Conservation (phyloP, 2,797 vertebrate genomes). For the Sebastes aleutianus region DNA sequence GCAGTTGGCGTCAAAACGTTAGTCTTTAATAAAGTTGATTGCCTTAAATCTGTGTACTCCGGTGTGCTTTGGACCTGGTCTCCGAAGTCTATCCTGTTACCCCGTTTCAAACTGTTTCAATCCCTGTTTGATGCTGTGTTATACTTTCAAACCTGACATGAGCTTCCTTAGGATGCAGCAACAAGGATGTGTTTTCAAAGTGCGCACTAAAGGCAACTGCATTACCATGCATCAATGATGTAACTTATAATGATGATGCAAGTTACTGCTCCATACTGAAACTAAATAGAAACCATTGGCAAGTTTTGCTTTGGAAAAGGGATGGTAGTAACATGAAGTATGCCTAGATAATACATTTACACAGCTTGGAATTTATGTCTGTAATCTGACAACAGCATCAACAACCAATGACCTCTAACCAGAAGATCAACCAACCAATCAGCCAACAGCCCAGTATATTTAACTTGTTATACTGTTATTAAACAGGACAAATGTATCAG, state of each 20-base stretch:
- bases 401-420: neutral
- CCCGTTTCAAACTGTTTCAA: neutral
- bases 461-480: neutral
- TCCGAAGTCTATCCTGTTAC: neutral
- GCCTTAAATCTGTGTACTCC: no score
- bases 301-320: neutral
- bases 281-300: neutral
- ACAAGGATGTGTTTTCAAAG: neutral
- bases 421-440: neutral
- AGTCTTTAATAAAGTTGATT: no score
- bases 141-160: neutral
- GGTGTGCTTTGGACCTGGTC: no score
- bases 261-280: neutral
- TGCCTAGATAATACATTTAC: neutral
- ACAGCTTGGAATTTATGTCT: neutral
- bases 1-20: no score
- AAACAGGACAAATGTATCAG: neutral
- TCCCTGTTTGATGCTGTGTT: neutral
- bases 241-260: neutral
- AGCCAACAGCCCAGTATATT: neutral
- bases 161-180: neutral
- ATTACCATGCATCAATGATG: neutral
- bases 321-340: neutral
- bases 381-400: neutral
- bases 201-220: neutral